phyloP scores from a whole-genome alignment of 2,113 vertebrate genomes.

The Cisticola juncidis region DNA sequence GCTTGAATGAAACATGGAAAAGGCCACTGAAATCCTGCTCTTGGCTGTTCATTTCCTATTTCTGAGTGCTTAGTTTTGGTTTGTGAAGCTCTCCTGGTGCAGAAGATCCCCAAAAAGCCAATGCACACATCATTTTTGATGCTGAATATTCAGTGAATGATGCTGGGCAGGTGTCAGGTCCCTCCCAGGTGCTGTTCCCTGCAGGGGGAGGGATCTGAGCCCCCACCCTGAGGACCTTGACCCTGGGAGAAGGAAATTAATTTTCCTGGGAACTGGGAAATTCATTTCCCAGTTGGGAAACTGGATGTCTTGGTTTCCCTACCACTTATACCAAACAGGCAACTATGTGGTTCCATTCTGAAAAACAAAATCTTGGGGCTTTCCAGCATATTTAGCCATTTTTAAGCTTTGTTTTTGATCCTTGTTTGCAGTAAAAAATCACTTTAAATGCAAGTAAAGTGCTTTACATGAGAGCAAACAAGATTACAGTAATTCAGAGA shows the following conservation, averaged over 20 bases:
- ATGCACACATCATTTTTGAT: background rate
- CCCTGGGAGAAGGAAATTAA: background rate
- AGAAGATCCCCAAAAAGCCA: background rate
- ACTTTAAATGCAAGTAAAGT: background rate
- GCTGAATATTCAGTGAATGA: background rate
- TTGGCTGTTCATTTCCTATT: background rate
- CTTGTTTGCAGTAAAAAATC: background rate
- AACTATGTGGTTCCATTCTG: background rate
- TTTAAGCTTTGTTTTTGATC: background rate
- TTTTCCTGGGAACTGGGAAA: no score
- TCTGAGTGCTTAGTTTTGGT: background rate
- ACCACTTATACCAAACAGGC: background rate
- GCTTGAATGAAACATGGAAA: background rate
- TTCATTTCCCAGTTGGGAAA: background rate
- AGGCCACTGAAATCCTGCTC: background rate
- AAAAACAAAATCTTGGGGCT: background rate
- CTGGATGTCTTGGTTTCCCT: background rate
- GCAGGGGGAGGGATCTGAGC: no score
- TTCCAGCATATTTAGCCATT: background rate
- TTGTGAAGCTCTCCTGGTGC: background rate
- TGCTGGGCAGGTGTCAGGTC: background rate
- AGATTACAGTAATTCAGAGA: slow-evolving; percentile 37
- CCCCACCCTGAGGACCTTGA: background rate
- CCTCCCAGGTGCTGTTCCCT: background rate
- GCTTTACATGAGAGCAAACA: slow-evolving; percentile 14